Conservation (phyloP, 2,888 invertebrate genomes). For the Pristionchus entomophagus region DNA sequence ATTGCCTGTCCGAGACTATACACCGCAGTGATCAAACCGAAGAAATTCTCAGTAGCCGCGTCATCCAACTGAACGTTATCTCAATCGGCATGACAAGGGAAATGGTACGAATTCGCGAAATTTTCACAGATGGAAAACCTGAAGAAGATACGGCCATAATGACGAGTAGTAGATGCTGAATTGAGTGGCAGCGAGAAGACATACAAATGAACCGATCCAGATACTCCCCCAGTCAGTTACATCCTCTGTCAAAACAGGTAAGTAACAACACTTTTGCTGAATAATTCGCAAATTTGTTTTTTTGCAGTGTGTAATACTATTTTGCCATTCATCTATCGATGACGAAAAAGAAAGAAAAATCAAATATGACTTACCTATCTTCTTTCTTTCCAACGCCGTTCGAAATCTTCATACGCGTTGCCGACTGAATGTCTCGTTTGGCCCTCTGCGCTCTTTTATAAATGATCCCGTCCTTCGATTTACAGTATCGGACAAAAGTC, state of each 20-base stretch:
- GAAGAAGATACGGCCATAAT: constrained; percentile 58
- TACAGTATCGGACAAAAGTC: too few relatives aligned
- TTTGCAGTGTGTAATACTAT: too few relatives aligned
- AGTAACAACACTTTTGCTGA: too few relatives aligned
- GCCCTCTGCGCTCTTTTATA: neutral
- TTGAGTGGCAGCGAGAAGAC: constrained; percentile 51
- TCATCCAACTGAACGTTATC: constrained; percentile 52
- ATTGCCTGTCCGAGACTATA: constrained; percentile 61
- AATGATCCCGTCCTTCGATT: too few relatives aligned
- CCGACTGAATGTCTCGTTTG: neutral
- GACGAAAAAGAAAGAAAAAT: too few relatives aligned
- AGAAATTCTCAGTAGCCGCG: constrained; percentile 56
- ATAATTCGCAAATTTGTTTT: too few relatives aligned
- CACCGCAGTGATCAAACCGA: constrained; percentile 58
- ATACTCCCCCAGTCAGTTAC: constrained; percentile 52
- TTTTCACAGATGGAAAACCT: too few relatives aligned
- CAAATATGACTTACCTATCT: neutral
- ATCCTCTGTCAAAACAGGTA: constrained; percentile 21
- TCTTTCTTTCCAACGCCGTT: neutral
- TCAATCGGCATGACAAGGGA: neutral
- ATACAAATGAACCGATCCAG: constrained; percentile 49
- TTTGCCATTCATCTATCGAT: too few relatives aligned
- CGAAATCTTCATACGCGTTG: neutral
- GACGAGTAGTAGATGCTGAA: constrained; percentile 55
- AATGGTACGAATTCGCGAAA: neutral